A percentile compares a stretch with the other conserved stretches of the same genome.
Evolutionary conservation across 2,797 vertebrate species (phyloP).

Genomic region (Lutjanus campechanus): DNA sequence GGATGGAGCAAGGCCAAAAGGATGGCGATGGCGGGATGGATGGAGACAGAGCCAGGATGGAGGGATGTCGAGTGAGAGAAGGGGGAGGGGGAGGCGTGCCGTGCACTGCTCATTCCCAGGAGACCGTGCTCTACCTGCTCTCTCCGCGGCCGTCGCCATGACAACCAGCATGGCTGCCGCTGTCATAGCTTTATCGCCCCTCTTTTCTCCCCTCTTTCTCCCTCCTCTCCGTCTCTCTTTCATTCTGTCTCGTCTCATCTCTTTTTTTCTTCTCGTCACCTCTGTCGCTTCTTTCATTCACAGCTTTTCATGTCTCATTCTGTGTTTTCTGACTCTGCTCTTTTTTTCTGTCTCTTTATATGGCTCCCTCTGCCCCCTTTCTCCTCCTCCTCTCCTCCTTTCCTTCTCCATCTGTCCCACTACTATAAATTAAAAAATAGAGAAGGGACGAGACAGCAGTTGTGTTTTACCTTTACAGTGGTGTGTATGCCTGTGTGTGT

Average conservation of each 20-base stretch:
- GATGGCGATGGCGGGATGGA: slow-evolving; percentile 52
- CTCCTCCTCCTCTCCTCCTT: too few relatives aligned
- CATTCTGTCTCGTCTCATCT: slow-evolving; percentile 30
- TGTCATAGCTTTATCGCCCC: slow-evolving; percentile 82
- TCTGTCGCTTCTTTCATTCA: slow-evolving; percentile 55
- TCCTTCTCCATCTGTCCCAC: slow-evolving; percentile 22
- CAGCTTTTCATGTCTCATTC: slow-evolving; percentile 27
- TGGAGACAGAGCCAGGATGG: slow-evolving; percentile 12
- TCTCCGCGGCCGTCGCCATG: slow-evolving; percentile 83
- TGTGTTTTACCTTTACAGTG: slow-evolving; percentile 53
- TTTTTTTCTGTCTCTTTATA: background rate
- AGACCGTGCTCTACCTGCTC: slow-evolving; percentile 87
- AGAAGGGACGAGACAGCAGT: slow-evolving; percentile 16
- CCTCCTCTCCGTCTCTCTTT: slow-evolving; percentile 13
- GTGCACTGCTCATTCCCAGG: slow-evolving; percentile 81
- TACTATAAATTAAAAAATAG: slow-evolving; percentile 30
- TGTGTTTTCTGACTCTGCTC: slow-evolving; percentile 27
- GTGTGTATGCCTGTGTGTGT: slow-evolving; percentile 20
- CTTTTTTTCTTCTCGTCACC: slow-evolving; percentile 20
- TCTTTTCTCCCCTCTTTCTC: slow-evolving; percentile 17
- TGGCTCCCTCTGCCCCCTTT: background rate
- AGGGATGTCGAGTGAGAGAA: slow-evolving; percentile 46
- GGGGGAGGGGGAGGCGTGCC: slow-evolving; percentile 68
- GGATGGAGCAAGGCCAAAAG: slow-evolving; percentile 50
- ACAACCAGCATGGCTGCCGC: slow-evolving; percentile 85